Base-by-base conservation (phyloP, 2,113 vertebrate species). In the Tympanuchus pallidicinctus region DNA sequence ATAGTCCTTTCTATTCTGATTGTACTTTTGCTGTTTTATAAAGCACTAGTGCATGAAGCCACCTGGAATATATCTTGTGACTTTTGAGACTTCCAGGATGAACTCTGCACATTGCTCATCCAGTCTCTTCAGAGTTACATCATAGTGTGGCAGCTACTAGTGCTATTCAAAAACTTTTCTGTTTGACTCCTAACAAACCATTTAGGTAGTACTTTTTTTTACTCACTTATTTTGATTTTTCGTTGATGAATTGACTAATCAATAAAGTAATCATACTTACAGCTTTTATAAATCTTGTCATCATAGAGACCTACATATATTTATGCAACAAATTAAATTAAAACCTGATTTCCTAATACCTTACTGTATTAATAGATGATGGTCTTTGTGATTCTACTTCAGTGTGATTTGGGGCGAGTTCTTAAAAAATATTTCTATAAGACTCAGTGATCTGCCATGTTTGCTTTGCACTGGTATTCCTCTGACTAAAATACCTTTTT, bases 1-100 rank as follows among this genome's bases (percentile, higher is more conserved):
- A 85, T 47, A 82, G 22, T 79, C 32, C 19, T 30, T 93, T 84
- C 80, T 82, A 61, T 73, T 96, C 59, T 18, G 19, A 73, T 82
- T 89, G 25, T 94, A 79, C 34, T 21, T 85, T 42, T 90, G 48
- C 14, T 76, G 19, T 47, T 92, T 86, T 47, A 82, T 89, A 93
- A 85, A 90, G 24, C 45, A 76, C n/a, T 65, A 92, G n/a, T 76
- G 54, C 50, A 45, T 74, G 71, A 92, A 94, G 82, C 75, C 64
- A 82, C 43, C 56, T 66, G 60, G 71, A 88, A 52, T 13, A 76
- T 12, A 73, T 27, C 32, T 87, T 76, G 48, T 82, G 78, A 82
- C 45, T 89, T 92, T 82, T 95, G 70, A 91, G 63, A 76, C 34
- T 82, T 66, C 30, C 54, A 66, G 18, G 21, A 16, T 54, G 90